Evolutionary conservation across 1,140 invertebrate genomes (phyloP), one percentile per base, ranked within the genome.

Genomic region (Magallana angulata): DNA sequence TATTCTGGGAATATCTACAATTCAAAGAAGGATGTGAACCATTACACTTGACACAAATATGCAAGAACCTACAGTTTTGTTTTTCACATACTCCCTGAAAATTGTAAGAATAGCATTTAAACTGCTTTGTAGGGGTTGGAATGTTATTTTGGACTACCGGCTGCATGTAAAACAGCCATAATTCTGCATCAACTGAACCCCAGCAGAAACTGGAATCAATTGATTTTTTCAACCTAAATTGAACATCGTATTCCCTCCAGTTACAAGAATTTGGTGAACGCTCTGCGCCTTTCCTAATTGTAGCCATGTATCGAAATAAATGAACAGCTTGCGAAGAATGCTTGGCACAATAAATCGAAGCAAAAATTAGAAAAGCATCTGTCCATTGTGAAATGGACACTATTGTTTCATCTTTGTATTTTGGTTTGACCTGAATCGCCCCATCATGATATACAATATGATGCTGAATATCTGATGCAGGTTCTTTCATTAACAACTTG

Each of bases 61-160:
- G 64, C 6, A 68, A 68, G 3, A 18, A 68, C 64, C 6, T 18
- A 7, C 18, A 24, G 18, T 24, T 24, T 24, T n/a, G 5, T 18
- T 68, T 68, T 18, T 68, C n/a, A 24, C 64, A 68, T 9, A 68
- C 2, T n/a, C 18, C 64, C n/a, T 68, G 64, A 68, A 68, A 24
- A 18, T 68, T 68, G n/a, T 68, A 68, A n/a, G 62, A 68, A 68
- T n/a, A 68, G n/a, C 62, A 68, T 14, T 16, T 68, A n/a, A 68
- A n/a, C 14, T 68, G 62, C 6, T 68, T 68, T 68, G 62, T 3
- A 7, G 12, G n/a, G n/a, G 7, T 7, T n/a, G 16, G 1, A 18
- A 1, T 18, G 7, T 68, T 14, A 18, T 7, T 68, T 68, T 36
- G 7, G 18, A 7, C n/a, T n/a, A n/a, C n/a, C 1, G 62, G 14